phyloP scores from a whole-genome alignment of 2,113 vertebrate species.

The Periophthalmodon schlosseri region DNA sequence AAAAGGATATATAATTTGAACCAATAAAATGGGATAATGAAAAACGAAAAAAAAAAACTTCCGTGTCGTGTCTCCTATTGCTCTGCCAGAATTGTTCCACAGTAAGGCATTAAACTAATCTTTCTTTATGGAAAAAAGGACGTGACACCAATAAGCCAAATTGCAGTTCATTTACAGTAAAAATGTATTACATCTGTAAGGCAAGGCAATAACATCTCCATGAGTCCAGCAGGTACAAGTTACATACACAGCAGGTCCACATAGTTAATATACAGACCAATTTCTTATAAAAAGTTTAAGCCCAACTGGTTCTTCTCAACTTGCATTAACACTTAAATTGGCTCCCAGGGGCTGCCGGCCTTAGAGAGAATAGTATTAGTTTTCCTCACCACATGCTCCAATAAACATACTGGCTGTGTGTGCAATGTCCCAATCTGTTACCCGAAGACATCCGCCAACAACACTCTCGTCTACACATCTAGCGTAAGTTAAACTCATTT shows the following conservation, averaged over 20 bases:
- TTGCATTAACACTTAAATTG: slow-evolving; percentile 26
- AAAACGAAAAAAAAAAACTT: neutral
- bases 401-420: slow-evolving; percentile 16
- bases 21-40: neutral
- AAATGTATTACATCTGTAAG: too few relatives aligned
- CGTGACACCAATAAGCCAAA: too few relatives aligned
- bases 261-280: too few relatives aligned
- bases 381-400: slow-evolving; percentile 26
- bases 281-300: neutral
- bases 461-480: neutral
- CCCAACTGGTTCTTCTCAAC: slow-evolving; percentile 10
- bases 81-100: too few relatives aligned
- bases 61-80: too few relatives aligned
- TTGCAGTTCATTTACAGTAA: too few relatives aligned
- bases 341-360: slow-evolving; percentile 4
- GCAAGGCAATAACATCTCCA: too few relatives aligned
- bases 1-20: neutral
- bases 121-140: too few relatives aligned
- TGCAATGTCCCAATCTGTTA: slow-evolving; percentile 11
- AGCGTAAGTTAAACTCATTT: neutral
- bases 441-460: neutral
- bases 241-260: too few relatives aligned
- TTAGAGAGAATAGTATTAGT: slow-evolving; percentile 10
- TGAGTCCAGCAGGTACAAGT: too few relatives aligned
- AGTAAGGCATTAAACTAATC: too few relatives aligned